Conservation (phyloP, 2,113 vertebrate genomes). For the Labrus mixtus region DNA sequence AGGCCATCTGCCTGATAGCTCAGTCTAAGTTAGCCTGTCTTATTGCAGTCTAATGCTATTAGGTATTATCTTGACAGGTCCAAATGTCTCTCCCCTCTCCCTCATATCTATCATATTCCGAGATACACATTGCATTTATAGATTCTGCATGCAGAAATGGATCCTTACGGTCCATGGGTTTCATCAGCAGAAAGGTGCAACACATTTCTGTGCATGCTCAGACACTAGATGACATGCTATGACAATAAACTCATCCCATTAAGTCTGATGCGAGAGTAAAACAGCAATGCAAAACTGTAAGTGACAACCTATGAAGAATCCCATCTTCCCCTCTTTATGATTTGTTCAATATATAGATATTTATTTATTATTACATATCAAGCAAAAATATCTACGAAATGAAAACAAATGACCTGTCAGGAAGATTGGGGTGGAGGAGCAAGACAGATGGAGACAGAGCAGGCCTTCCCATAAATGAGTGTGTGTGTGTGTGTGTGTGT, state of each 20-base stretch:
- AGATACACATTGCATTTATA: conserved; percentile 34
- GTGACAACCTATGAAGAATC: conserved; percentile 68
- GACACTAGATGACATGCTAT: conserved; percentile 50
- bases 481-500: not conserved
- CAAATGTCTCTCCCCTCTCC: conserved; percentile 26
- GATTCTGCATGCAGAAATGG: conserved; percentile 24
- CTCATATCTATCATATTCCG: conserved; percentile 43
- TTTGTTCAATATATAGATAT: conserved; percentile 78
- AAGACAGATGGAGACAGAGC: conserved; percentile 35
- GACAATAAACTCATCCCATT: conserved; percentile 68
- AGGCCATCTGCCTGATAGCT: conserved; percentile 70
- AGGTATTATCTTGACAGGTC: conserved; percentile 37
- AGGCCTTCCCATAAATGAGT: not conserved
- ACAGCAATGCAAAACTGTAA: conserved; percentile 49
- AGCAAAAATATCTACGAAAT: conserved; percentile 78
- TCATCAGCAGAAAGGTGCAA: conserved; percentile 38
- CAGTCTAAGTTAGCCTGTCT: conserved; percentile 49
- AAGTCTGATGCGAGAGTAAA: conserved; percentile 57
- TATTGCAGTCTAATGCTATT: conserved; percentile 42
- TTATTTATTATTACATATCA: conserved; percentile 81
- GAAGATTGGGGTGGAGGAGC: conserved; percentile 47
- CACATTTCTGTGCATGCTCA: conserved; percentile 22
- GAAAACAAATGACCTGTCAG: conserved; percentile 82
- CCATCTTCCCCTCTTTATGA: conserved; percentile 61
- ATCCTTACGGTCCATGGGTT: conserved; percentile 41